Percentiles rank a stretch among this genome's conserved stretches.
Evolutionary conservation across 2,888 invertebrate species (phyloP).

Genomic region (Sisyra terminalis): DNA sequence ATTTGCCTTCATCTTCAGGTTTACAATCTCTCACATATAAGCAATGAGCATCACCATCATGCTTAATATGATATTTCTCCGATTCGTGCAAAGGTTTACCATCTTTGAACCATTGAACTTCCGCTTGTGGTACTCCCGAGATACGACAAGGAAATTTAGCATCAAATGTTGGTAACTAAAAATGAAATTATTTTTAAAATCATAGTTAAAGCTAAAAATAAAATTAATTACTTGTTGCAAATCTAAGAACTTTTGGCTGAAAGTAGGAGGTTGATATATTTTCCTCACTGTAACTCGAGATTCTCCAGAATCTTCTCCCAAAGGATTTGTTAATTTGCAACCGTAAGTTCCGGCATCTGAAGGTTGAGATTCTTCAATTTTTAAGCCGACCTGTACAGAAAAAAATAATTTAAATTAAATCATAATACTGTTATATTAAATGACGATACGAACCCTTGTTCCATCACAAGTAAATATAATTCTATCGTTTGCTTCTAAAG

Average conservation of each 20-base stretch:
- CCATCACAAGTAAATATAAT: constrained; percentile 69
- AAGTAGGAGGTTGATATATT: constrained; percentile 62
- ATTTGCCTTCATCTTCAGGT: constrained; percentile 51
- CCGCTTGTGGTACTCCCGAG: constrained; percentile 66
- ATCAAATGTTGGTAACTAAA: constrained; percentile 54
- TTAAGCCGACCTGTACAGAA: constrained; percentile 43
- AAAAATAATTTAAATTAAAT: neutral
- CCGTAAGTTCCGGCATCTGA: constrained; percentile 64
- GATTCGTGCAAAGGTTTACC: constrained; percentile 50
- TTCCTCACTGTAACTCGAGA: constrained; percentile 62
- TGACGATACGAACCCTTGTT: constrained; percentile 37
- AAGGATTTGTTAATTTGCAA: constrained; percentile 58
- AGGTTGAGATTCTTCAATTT: constrained; percentile 49
- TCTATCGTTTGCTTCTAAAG: constrained; percentile 46
- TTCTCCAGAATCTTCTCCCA: constrained; percentile 54
- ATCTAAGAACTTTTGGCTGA: constrained; percentile 56
- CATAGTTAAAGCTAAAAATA: neutral
- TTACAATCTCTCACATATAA: constrained; percentile 55
- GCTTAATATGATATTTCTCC: constrained; percentile 56
- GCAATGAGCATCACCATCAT: constrained; percentile 66
- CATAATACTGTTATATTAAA: neutral
- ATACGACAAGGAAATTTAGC: constrained; percentile 72
- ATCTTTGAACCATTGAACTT: constrained; percentile 76
- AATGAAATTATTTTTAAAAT: constrained; percentile 10
- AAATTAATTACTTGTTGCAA: constrained; percentile 40